Evolutionary conservation across 2,888 invertebrate species (phyloP), one percentile per base, ranked within the genome.

Genomic region (Agrilus mali): DNA sequence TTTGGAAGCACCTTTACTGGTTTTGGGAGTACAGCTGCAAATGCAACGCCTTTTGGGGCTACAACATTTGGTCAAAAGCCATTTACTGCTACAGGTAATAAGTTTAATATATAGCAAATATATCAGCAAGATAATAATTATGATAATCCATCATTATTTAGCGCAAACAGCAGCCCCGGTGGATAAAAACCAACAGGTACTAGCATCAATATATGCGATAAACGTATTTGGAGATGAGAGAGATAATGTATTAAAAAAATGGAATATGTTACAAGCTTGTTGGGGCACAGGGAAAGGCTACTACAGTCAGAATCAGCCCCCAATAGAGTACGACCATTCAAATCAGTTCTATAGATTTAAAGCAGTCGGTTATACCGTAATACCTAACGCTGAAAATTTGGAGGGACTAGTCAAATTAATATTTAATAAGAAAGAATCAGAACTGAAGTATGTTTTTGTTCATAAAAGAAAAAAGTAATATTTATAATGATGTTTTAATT

Each of bases 261-360:
- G 94, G 86, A 98, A 98, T 65, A 82, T 93, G 57, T 70, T 97
- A 39, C 95, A 96, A 66, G 87, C 88, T 0, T 77, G 83, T 48
- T 86, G 87, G 86, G 90, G 89, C 14, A 79, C 78, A 12, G 94
- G 93, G 4, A 82, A 84, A 64, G 80, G 83, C 0, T 90, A 82
- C 61, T 92, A 86, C 63, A 81, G 79, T 32, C 75, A 80, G 41
- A 80, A 77, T 52, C 82, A 82, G 6, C 81, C 79, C 2, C 82
- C 90, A 0, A 77, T 94, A 6, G 86, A 87, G 43, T 80, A 94
- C 50, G 86, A 82, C 38, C 82, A 86, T 43, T 84, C 89, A 56
- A 96, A 96, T 65, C 88, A 89, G 0, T 79, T 93, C 40, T 95
- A 92, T 59, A 77, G 90, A 36, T 94, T 97, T 62, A 97, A 95